Percentiles rank a stretch among this genome's conserved stretches.
These are phyloP conservation scores for Bothrops jararaca DNA, from an alignment of 2,113 vertebrate species.

Conservation along the genomic window DNA sequence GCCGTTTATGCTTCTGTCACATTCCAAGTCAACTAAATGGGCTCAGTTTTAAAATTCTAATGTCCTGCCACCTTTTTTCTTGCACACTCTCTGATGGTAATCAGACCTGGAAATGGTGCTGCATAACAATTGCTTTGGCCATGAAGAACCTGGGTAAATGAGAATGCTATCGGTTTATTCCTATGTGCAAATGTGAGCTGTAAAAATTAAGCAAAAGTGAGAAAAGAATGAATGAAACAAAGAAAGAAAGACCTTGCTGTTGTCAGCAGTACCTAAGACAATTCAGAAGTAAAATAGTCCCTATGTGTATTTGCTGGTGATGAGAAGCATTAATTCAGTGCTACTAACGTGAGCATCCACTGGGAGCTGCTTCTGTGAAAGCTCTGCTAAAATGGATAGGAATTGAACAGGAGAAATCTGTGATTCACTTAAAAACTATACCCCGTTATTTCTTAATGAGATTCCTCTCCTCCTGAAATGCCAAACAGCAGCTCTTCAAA, in stretches of 20 bases:
- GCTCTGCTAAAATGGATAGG: neutral
- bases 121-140: slow-evolving; percentile 31
- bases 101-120: slow-evolving; percentile 28
- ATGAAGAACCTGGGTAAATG: slow-evolving; percentile 29
- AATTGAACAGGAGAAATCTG: neutral
- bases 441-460: neutral
- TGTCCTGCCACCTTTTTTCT: slow-evolving; percentile 10
- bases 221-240: neutral
- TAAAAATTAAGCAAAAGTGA: slow-evolving; percentile 7
- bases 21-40: slow-evolving; percentile 35
- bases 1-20: slow-evolving; percentile 33
- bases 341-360: slow-evolving; percentile 9
- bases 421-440: neutral
- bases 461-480: neutral
- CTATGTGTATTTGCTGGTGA: neutral
- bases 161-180: slow-evolving; percentile 25
- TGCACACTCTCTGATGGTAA: slow-evolving; percentile 26
- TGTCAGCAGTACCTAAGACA: neutral
- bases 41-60: slow-evolving; percentile 46
- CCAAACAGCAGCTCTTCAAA: neutral
- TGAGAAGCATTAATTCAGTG: slow-evolving; percentile 13
- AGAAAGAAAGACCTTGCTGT: neutral
- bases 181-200: neutral
- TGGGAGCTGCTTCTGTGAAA: neutral
- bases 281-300: neutral